A percentile compares a stretch with the other conserved stretches of the same genome.
Evolutionary conservation across 2,797 vertebrate genomes (phyloP).

Genomic region (Acanthopagrus latus): DNA sequence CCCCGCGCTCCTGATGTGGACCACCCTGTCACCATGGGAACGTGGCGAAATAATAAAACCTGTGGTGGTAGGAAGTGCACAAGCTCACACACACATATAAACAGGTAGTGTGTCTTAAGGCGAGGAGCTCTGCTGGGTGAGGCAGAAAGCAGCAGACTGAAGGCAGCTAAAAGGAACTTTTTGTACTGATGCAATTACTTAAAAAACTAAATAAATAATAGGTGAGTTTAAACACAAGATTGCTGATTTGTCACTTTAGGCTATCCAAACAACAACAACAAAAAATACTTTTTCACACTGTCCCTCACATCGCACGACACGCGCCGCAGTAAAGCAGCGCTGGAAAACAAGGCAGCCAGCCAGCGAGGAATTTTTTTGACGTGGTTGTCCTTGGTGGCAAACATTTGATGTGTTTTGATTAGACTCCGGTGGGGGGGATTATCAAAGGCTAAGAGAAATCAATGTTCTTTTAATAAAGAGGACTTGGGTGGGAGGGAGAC

Average conservation of each 20-base stretch:
- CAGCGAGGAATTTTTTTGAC: constrained; percentile 69
- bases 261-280: constrained; percentile 36
- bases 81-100: constrained; percentile 11
- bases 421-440: constrained; percentile 76
- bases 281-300: constrained; percentile 43
- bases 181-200: constrained; percentile 45
- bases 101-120: constrained; percentile 15
- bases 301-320: constrained; percentile 31
- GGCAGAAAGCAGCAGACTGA: constrained; percentile 28
- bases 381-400: constrained; percentile 78
- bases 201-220: neutral
- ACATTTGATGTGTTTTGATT: constrained; percentile 84
- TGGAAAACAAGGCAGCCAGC: constrained; percentile 68
- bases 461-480: constrained; percentile 85
- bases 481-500: constrained; percentile 80
- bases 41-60: constrained; percentile 50
- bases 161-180: constrained; percentile 41
- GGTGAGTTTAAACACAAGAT: constrained; percentile 42
- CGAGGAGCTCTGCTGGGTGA: neutral
- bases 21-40: constrained; percentile 72
- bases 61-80: constrained; percentile 28
- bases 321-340: constrained; percentile 31
- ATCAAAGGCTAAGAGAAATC: constrained; percentile 84
- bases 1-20: constrained; percentile 59
- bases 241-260: constrained; percentile 65